Evolutionary conservation across 2,888 invertebrate genomes (phyloP), one percentile per base, ranked within the genome.

Genomic region (Amaurobius ferox): DNA sequence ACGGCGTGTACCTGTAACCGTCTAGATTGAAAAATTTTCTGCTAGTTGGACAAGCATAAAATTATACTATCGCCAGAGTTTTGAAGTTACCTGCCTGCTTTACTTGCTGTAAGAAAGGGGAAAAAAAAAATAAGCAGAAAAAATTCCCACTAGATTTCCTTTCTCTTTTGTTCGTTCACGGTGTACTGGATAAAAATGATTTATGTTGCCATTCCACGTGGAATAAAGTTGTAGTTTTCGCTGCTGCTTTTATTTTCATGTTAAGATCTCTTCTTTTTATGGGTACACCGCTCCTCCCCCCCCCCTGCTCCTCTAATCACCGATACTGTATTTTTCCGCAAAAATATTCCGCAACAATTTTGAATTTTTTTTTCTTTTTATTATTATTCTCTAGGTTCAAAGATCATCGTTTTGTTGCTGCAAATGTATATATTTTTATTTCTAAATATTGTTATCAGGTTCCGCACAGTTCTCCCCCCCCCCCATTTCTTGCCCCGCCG

Each of bases 31-130:
- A 83, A 83, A 83, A 44, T 83, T 83, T 76, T 83, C 83, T 83
- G 83, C 83, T 83, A 83, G 76, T 83, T 83, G 83, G 83, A 71
- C 76, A 70, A 83, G 83, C 83, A 83, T 83, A 83, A 83, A 83
- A 83, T 83, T 83, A 83, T 83, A 83, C 83, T 77, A 83, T 76
- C 68, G 70, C 55, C 39, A 39, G 61, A 67, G 74, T 70, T 70
- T 68, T 29, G 68, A 29, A 64, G 62, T 7, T 28, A 35, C n/a
- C n/a, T n/a, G 19, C 32, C 55, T 64, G 55, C 30, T 26, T 61
- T 64, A 72, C 66, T 71, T 66, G 66, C n/a, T 30, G 39, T 67
- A 73, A 66, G 29, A 16, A 72, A 72, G 68, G 48, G 62, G 68
- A 55, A 35, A 44, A 28, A 68, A 16, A 32, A 67, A 44, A 2